Base-by-base conservation (phyloP, 2,888 invertebrate genomes). In the Hedychridium roseum region DNA sequence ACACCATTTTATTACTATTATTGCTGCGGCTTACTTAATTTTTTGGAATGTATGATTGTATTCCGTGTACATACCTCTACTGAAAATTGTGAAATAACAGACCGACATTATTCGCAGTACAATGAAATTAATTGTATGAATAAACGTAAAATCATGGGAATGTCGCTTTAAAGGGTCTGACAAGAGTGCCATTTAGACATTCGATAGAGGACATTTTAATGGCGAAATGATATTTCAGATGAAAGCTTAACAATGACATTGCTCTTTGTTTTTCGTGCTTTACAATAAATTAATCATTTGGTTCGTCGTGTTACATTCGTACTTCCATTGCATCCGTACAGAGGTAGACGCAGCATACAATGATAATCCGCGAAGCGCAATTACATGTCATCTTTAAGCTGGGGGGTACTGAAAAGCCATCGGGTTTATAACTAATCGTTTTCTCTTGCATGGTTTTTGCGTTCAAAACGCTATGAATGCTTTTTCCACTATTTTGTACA, bases 1-100 rank as follows among this genome's bases (percentile, higher is more conserved):
- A 59, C 31, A 51, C 35, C 51, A 45, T 51, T 59, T 43, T 46
- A 43, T 59, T 57, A 55, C 43, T 57, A 50, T 63, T 64, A 64
- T 63, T 64, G 60, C 59, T 62, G 48, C 55, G 9, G 9, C 5
- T 23, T 23, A 23, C 9, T 23, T 23, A 23, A 23, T 23, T 23
- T 23, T 23, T 23, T 23, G 9, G 5, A 23, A 6, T 23, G 9
- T 23, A 5, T 23, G 5, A 23, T 23, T 23, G 9, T 23, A 6
- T 23, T 23, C 9, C 9, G 9, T 23, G 9, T n/a, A n/a, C n/a
- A n/a, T n/a, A n/a, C n/a, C n/a, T n/a, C n/a, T n/a, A n/a, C n/a
- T n/a, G n/a, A n/a, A n/a, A n/a, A n/a, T n/a, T n/a, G n/a, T n/a
- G n/a, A n/a, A n/a, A n/a, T n/a, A n/a, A n/a, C n/a, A n/a, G n/a